Evolutionary conservation across 1,140 invertebrate species (phyloP), one percentile per base, ranked within the genome.

Genomic region (Stegodyphus mimosarum): DNA sequence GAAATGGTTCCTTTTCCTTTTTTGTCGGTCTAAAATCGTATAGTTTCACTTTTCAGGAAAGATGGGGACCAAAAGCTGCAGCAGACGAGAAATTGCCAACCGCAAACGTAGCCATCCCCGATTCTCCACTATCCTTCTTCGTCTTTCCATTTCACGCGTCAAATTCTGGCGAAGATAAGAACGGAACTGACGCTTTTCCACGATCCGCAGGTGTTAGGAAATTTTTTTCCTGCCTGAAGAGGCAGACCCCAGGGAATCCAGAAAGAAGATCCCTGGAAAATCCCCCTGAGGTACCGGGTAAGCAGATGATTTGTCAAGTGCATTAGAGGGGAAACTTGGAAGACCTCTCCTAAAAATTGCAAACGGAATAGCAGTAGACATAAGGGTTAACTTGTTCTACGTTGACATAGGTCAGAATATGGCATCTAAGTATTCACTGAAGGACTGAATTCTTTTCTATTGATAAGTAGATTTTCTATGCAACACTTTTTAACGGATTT

Each of bases 271-370:
- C 80, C 80, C 70, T 53, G 60, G 80, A 71, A 83, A 66, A 83
- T 83, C 80, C 80, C 72, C 71, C 71, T 50, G 80, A 83, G 80
- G 80, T 83, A 60, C 71, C 6, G 11, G 71, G 70, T 83, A 83
- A 83, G 80, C 80, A 83, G 80, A 83, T 83, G 80, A 83, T 83
- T 83, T 83, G 80, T 83, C 80, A 83, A 83, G 80, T 83, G 80
- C 80, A 83, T 83, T 83, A 83, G 80, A 83, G 80, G 33, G 80
- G 70, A 74, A 83, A 83, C 17, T 17, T 33, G 33, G 33, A 33
- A 33, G 33, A 33, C 33, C 33, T 33, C 33, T 48, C 18, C 33
- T 17, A 64, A 60, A 81, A 81, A 63, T 72, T 81, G 69, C 33
- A 33, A 50, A 60, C 17, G 70, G 33, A 60, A 75, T 33, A 33